phyloP scores from a whole-genome alignment of 1,140 invertebrate species.

The Homarus americanus region DNA sequence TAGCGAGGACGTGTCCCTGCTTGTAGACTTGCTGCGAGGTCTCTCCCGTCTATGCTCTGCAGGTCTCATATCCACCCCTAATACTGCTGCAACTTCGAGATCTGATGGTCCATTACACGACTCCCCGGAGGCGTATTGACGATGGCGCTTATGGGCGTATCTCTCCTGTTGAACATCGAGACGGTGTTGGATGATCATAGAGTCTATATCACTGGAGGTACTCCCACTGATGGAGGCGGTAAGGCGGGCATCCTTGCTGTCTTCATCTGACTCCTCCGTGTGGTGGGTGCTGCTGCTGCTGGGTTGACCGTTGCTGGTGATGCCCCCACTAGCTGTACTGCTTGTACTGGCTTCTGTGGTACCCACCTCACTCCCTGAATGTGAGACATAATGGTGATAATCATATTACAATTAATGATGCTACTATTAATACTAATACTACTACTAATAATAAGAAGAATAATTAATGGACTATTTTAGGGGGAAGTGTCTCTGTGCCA shows the following conservation, averaged over 20 bases:
- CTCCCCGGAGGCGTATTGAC: neutral
- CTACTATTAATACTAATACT: too few relatives aligned
- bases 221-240: neutral
- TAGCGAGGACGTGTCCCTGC: neutral
- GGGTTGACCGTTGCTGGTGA: neutral
- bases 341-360: neutral
- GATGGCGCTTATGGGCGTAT: neutral
- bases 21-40: neutral
- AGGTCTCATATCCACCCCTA: neutral
- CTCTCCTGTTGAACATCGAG: neutral
- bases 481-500: neutral
- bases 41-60: neutral
- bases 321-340: too few relatives aligned
- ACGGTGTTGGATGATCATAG: neutral
- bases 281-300: neutral
- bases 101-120: constrained; percentile 21
- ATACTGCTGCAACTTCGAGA: constrained; percentile 27
- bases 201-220: constrained; percentile 16
- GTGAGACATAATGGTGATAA: neutral
- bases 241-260: too few relatives aligned
- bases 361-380: constrained; percentile 15
- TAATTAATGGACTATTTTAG: neutral
- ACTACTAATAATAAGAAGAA: neutral
- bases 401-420: too few relatives aligned
- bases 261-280: neutral